Percentiles rank a stretch among this genome's conserved stretches.
Conservation (phyloP, 2,888 invertebrate species). For the Xestobium rufovillosum region DNA sequence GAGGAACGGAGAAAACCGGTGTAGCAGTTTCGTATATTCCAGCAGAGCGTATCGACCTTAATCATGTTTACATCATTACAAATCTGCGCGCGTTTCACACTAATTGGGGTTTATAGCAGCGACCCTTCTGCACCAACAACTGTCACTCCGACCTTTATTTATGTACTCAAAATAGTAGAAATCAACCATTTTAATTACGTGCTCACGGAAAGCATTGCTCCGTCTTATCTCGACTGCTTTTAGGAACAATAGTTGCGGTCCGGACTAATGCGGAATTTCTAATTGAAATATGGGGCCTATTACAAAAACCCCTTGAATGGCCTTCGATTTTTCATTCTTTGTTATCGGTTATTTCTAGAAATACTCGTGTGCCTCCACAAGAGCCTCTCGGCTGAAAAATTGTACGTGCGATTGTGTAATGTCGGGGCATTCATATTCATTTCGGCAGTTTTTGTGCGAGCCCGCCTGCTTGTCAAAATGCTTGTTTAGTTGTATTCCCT, state of each 20-base stretch:
- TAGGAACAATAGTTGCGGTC: background rate
- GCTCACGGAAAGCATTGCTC: background rate
- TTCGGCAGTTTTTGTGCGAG: no score
- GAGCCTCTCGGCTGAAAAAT: no score
- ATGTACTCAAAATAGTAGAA: background rate
- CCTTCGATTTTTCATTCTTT: conserved; percentile 1
- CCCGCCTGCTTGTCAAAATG: no score
- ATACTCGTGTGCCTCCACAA: no score
- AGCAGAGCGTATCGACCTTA: conserved; percentile 18
- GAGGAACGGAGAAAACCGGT: no score
- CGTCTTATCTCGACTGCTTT: background rate
- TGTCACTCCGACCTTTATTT: conserved; percentile 1
- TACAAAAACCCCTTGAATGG: conserved; percentile 1
- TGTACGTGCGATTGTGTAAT: no score
- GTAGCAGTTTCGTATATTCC: no score
- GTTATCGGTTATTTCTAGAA: conserved; percentile 1
- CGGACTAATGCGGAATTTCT: background rate
- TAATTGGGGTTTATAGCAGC: conserved; percentile 21
- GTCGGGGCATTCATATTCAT: no score
- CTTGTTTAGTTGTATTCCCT: no score
- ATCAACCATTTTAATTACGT: conserved; percentile 1
- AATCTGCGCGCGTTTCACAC: conserved; percentile 19
- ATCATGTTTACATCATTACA: conserved; percentile 25
- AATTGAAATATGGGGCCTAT: background rate
- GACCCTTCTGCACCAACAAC: conserved; percentile 1